Evolutionary conservation across 2,113 vertebrate species (phyloP), one percentile per base, ranked within the genome.

Genomic region (Junco hyemalis): DNA sequence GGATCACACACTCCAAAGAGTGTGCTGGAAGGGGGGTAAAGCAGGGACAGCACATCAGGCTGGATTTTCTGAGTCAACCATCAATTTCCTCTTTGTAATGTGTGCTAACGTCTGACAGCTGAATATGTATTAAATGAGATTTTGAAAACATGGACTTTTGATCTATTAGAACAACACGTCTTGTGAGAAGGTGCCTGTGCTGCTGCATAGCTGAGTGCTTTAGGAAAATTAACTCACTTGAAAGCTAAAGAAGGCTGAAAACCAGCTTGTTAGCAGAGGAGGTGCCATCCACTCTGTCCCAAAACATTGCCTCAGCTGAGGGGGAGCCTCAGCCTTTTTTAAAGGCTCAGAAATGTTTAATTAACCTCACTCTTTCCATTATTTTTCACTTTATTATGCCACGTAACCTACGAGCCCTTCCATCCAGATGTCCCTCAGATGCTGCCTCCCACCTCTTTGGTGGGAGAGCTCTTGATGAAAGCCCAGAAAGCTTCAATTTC

Each of bases 51-150:
- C 82, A 26, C 60, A 70, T 63, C 80, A 59, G 82, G 29, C 89
- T 70, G 84, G 40, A n/a, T 51, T 92, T 79, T 68, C 65, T 57
- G 51, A 68, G 36, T 81, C 65, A 71, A 22, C 54, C 61, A 69
- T 86, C 89, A 71, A 2, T 91, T 92, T 73, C 14, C 6, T 80
- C 80, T 93, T 50, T 70, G 47, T 86, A 71, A 84, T 14, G 61
- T 60, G 73, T 0, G 1, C 51, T 73, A 66, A 70, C 4, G 33
- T 77, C 71, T 91, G 94, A 82, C 91, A 92, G 90, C 68, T 91
- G 66, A 91, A 65, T 82, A 65, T 57, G 80, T 76, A 35, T 82
- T 89, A 82, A 94, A 88, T 94, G 95, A 71, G 81, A 72, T 76
- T 85, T 87, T 86, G 50, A 72, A 79, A 89, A 69, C 73, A 74